Evolutionary conservation across 30 jellyfish, hydroid and myxozoan species (phyloP).

Genomic region (Cassiopea xamachana): DNA sequence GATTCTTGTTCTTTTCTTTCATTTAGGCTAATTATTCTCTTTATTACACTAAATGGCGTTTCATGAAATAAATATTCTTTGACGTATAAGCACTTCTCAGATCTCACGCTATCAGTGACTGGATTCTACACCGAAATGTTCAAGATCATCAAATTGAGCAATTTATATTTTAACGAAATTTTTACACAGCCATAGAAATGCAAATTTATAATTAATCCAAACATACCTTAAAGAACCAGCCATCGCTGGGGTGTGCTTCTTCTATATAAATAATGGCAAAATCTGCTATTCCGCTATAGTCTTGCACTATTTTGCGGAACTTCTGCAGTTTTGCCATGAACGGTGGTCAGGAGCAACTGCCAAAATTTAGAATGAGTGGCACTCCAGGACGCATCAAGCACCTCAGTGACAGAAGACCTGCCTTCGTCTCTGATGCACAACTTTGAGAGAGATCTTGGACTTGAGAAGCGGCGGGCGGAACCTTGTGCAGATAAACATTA

Average conservation of each 20-base stretch:
- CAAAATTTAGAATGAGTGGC: constrained; percentile 81
- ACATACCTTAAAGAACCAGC: constrained; percentile 77
- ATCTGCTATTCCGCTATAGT: constrained; percentile 68
- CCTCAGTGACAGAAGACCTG: background rate
- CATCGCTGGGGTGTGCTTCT: constrained; percentile 83
- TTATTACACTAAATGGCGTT: too few relatives aligned
- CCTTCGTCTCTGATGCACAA: background rate
- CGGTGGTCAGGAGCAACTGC: constrained; percentile 92
- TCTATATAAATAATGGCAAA: constrained; percentile 70
- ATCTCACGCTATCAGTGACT: too few relatives aligned
- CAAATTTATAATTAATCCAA: too few relatives aligned
- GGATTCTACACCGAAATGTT: too few relatives aligned
- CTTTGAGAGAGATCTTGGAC: background rate
- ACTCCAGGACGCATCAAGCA: constrained; percentile 59
- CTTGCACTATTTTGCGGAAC: constrained; percentile 51
- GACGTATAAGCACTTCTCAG: too few relatives aligned
- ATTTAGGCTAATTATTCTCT: too few relatives aligned
- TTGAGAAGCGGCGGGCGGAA: background rate
- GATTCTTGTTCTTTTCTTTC: too few relatives aligned
- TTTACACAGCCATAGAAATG: background rate
- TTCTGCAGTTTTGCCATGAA: constrained; percentile 75
- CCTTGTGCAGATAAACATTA: constrained; percentile 2
- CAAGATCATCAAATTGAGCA: too few relatives aligned
- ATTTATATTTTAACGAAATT: too few relatives aligned
- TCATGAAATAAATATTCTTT: too few relatives aligned